Base-by-base conservation (phyloP, 1,140 invertebrate species). In the Drosophila saltans region DNA sequence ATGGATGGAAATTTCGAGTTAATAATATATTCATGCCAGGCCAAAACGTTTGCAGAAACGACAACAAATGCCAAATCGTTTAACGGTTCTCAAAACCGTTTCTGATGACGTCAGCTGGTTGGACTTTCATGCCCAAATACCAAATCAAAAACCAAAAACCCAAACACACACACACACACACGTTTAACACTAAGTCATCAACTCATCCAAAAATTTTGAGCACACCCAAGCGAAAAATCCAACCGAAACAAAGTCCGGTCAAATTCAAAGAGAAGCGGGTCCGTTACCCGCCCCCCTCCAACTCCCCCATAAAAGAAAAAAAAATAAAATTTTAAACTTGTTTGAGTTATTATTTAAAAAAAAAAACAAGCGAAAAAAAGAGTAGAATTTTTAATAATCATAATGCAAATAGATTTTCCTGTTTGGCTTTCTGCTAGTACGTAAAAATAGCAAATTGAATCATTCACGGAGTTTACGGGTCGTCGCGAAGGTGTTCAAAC, bases 31-130 rank as follows among this genome's bases (percentile, higher is more conserved):
- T 88, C 79, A 69, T 36, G 55, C 33, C 72, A 48, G 69, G 69
- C 72, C 1, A 33, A 39, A 58, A 39, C 10, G 24, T 10, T 36
- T 36, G 33, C 56, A 59, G 39, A 33, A 64, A 24, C 60, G 60
- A 16, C 43, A 70, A 88, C 65, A 33, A 21, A 36, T 36, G 33
- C 30, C 33, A 39, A 59, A 39, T 33, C 84, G 69, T 66, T 80
- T 80, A 89, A 89, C 83, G 83, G 83, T 88, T 52, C 24, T 52
- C 45, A 80, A 36, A 36, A 88, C 72, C 62, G 48, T 60, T 67
- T 88, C 73, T 82, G 83, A 88, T 88, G 83, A 88, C 84, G 83
- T 82, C 83, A 88, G 77, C 79, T 70, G 52, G 77, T 68, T 76
- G 11, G 57, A 9, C 72, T 45, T 61, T 40, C 33, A 39, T 76